Percentiles rank a stretch among this genome's conserved stretches.
These are phyloP conservation scores for Malurus melanocephalus DNA, from an alignment of 2,113 vertebrate species.

Conservation along the genomic window DNA sequence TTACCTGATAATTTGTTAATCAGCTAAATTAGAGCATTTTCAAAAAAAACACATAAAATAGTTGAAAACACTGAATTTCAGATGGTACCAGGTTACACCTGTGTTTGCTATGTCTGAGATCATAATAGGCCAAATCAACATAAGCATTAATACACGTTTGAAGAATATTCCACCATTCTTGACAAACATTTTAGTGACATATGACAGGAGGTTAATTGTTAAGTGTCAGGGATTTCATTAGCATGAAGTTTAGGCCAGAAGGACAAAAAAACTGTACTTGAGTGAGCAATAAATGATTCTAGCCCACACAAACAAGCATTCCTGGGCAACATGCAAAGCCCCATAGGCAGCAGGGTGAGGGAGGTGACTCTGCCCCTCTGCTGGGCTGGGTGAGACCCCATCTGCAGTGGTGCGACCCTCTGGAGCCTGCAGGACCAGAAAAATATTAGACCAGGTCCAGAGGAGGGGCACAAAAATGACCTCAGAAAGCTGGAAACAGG, in stretches of 20 bases:
- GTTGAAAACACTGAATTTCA: not conserved
- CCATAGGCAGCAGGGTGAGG: fast-evolving
- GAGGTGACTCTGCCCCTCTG: not conserved
- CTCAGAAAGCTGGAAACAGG: not conserved
- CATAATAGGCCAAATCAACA: not conserved
- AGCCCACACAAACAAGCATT: fast-evolving
- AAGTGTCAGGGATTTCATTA: not conserved
- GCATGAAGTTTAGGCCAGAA: not conserved
- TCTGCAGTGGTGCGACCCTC: not conserved
- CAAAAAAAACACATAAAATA: not conserved
- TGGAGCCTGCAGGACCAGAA: not conserved
- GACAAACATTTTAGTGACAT: not conserved
- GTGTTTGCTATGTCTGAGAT: not conserved
- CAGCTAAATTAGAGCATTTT: not conserved
- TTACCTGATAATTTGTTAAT: not conserved
- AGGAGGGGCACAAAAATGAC: not conserved
- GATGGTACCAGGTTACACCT: not conserved
- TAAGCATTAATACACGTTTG: fast-evolving
- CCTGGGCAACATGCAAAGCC: not conserved
- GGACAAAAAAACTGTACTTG: not conserved
- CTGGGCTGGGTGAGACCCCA: fast-evolving
- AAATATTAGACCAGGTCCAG: too few relatives aligned
- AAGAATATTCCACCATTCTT: not conserved
- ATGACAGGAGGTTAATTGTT: not conserved
- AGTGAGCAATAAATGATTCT: fast-evolving